Evolutionary conservation across 2,113 vertebrate species (phyloP), one percentile per base, ranked within the genome.

Genomic region (Emydocephalus ijimae): DNA sequence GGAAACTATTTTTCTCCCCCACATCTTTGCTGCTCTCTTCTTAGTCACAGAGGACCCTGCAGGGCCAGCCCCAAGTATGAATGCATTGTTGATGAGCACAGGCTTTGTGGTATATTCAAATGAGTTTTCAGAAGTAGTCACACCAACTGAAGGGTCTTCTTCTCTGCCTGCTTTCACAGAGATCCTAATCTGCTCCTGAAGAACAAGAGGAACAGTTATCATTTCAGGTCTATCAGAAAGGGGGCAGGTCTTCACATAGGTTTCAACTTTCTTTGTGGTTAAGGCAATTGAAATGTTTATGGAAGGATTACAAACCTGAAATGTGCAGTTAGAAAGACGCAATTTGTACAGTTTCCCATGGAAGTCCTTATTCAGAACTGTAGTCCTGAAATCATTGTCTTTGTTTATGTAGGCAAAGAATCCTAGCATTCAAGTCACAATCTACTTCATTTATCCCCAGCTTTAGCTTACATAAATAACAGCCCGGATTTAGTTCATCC

Each of bases 51-150:
- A 87, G 9, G 18, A 3, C 59, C 87, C 48, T 52, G 52, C 55
- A 48, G 20, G 61, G 87, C 59, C 59, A 34, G 91, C 61, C 59
- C 15, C 61, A 81, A 21, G 21, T 87, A 74, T 64, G 64, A 89
- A 85, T n/a, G 87, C 85, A 88, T 96, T 86, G 88, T 10, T 11
- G 92, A 69, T 81, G 89, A 85, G 95, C 91, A 81, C 0, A 94
- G 96, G 95, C 96, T 95, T 95, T 21, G 0, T 34, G 48, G 89
- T 39, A 92, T 29, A 94, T 89, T 50, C 92, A 94, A 87, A 94
- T 92, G 10, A 0, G 34, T 89, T 90, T 48, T 93, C 89, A 56
- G 91, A 88, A 95, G 92, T 94, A 90, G 93, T 92, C 92, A 91
- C 88, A 61, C n/a, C 2, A n/a, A 0, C 1, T 0, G 0, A 20